phyloP scores from a whole-genome alignment of 2,113 vertebrate genomes.

The Poeciliopsis turrubarensis region DNA sequence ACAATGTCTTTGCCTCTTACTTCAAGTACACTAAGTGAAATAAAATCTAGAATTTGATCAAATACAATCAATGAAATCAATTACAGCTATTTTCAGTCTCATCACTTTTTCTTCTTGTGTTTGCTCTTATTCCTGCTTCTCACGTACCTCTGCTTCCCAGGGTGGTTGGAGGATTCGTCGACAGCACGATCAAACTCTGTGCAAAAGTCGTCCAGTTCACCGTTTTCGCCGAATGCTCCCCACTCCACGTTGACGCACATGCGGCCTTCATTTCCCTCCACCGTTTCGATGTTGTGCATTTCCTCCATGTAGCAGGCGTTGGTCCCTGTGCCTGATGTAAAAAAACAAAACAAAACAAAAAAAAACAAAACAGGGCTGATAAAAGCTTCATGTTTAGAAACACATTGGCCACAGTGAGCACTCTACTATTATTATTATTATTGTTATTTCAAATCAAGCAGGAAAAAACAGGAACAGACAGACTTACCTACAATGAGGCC shows the following conservation, averaged over 20 bases:
- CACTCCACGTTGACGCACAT: slow-evolving; percentile 99
- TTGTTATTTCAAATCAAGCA: neutral
- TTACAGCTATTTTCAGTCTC: too few species aligned
- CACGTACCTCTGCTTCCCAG: slow-evolving; percentile 89
- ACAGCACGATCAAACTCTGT: slow-evolving; percentile 87
- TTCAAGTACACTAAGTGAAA: too few species aligned
- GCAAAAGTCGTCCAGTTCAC: slow-evolving; percentile 88
- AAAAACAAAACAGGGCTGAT: neutral
- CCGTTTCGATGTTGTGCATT: slow-evolving; percentile 91
- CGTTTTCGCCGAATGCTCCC: slow-evolving; percentile 93
- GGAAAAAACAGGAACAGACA: neutral
- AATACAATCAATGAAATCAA: too few species aligned
- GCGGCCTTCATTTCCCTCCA: slow-evolving; percentile 87
- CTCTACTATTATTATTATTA: too few species aligned
- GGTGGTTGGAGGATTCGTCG: slow-evolving; percentile 87
- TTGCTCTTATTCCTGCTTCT: neutral
- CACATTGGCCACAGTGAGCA: neutral
- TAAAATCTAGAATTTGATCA: too few species aligned
- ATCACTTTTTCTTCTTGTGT: neutral
- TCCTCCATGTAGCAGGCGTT: slow-evolving; percentile 99
- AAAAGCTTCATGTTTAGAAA: neutral
- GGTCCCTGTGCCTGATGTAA: slow-evolving; percentile 88
- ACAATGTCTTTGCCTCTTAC: too few species aligned
- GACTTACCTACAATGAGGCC: slow-evolving; percentile 94
- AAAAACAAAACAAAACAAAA: neutral